phyloP scores from a whole-genome alignment of 2,797 vertebrate species.

The Argya squamiceps region DNA sequence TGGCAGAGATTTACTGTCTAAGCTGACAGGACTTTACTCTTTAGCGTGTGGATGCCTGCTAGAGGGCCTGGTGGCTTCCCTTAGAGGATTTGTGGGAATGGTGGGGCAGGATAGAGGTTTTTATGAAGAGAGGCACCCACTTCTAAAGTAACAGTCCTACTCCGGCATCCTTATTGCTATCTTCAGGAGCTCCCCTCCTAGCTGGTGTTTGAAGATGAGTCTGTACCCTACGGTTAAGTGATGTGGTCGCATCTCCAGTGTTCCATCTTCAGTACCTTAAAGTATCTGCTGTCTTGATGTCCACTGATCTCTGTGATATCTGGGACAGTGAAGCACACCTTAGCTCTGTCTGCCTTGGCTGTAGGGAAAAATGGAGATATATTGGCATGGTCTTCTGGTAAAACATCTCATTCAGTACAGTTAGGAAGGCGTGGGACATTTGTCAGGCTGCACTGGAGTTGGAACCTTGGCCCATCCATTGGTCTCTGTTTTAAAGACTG shows the following conservation, averaged over 20 bases:
- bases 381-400: not conserved
- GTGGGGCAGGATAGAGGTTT: not conserved
- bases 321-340: not conserved
- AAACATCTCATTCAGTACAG: not conserved
- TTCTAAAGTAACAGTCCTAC: not conserved
- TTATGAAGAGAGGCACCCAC: rapidly evolving
- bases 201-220: not conserved
- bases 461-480: not conserved
- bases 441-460: not conserved
- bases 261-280: not conserved
- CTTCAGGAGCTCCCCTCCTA: not conserved
- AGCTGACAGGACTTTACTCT: not conserved
- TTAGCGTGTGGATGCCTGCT: not conserved
- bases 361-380: not conserved
- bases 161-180: not conserved
- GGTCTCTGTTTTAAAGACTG: not conserved
- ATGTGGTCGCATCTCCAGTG: rapidly evolving
- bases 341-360: not conserved
- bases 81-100: not conserved
- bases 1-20: not conserved
- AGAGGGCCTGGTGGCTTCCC: not conserved
- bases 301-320: not conserved
- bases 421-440: not conserved
- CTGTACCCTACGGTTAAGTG: not conserved
- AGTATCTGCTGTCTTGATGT: not conserved